phyloP scores from a whole-genome alignment of 2,797 vertebrate genomes.

The Bovichtus variegatus region DNA sequence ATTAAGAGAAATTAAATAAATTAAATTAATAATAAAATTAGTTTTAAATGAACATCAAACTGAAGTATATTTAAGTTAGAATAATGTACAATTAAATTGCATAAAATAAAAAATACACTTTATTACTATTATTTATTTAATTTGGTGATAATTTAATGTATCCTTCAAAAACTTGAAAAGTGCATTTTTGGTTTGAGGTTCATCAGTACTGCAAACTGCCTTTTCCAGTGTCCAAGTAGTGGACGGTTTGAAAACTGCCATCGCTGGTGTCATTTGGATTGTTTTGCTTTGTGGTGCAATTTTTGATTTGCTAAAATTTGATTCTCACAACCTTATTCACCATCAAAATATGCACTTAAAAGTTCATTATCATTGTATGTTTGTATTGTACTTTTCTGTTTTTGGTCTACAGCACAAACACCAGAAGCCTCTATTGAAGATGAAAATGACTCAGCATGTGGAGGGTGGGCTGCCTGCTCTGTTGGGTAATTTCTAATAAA shows the following conservation, averaged over 20 bases:
- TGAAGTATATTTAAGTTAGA: not conserved
- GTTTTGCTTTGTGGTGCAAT: not conserved
- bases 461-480: not conserved
- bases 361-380: not conserved
- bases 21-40: too few species aligned
- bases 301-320: not conserved
- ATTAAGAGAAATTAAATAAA: not conserved
- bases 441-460: not conserved
- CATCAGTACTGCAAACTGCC: not conserved
- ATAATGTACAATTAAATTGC: not conserved
- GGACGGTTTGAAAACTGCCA: not conserved
- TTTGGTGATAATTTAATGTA: not conserved
- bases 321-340: not conserved
- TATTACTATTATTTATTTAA: not conserved
- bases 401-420: not conserved
- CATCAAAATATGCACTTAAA: constrained; percentile 4
- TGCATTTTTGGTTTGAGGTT: not conserved
- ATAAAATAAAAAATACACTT: not conserved
- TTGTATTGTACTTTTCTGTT: not conserved
- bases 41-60: too few species aligned
- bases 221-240: not conserved
- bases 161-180: not conserved
- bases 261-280: not conserved
- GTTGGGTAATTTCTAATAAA: constrained; percentile 16
- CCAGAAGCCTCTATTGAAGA: not conserved